Percentiles rank a stretch among this genome's conserved stretches.
Conservation (phyloP, 92 coral and sea anemone genomes). For the Palythoa heliodiscus region DNA sequence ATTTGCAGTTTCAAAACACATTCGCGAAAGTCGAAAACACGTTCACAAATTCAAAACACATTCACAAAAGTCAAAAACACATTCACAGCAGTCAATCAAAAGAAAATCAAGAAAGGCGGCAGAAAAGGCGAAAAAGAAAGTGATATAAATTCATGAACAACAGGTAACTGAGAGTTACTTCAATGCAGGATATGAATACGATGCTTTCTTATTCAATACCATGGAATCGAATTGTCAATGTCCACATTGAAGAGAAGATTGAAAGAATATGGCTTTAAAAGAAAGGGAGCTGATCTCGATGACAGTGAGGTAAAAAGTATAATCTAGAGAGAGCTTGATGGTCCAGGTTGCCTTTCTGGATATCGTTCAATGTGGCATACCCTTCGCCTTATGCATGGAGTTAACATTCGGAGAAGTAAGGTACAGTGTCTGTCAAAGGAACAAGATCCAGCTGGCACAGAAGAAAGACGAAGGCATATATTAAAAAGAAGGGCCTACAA, state of each 20-base stretch:
- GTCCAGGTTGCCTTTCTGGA: constrained; percentile 54
- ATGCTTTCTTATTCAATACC: constrained; percentile 37
- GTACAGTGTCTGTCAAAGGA: constrained; percentile 53
- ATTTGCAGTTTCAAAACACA: too few species aligned
- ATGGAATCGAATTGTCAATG: background rate
- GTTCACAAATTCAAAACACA: too few species aligned
- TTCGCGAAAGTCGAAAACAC: too few species aligned
- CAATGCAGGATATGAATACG: constrained; percentile 15
- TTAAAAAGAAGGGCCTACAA: constrained; percentile 53
- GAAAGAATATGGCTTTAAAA: constrained; percentile 35
- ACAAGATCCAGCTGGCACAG: constrained; percentile 54
- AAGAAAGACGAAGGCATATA: constrained; percentile 60
- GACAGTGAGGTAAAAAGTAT: constrained; percentile 15
- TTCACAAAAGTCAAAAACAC: too few species aligned
- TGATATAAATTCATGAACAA: constrained; percentile 1
- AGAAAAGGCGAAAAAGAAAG: too few species aligned
- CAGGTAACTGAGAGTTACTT: constrained; percentile 1
- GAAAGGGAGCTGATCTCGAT: constrained; percentile 38
- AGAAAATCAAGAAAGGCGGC: too few species aligned
- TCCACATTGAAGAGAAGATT: constrained; percentile 47
- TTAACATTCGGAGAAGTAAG: constrained; percentile 54
- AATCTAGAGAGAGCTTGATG: constrained; percentile 48
- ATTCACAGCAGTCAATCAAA: too few species aligned
- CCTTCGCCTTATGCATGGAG: constrained; percentile 51
- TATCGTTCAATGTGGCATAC: constrained; percentile 66